Evolutionary conservation across 64 coral and sea anemone species (phyloP).

Genomic region (Trachythela sp.): DNA sequence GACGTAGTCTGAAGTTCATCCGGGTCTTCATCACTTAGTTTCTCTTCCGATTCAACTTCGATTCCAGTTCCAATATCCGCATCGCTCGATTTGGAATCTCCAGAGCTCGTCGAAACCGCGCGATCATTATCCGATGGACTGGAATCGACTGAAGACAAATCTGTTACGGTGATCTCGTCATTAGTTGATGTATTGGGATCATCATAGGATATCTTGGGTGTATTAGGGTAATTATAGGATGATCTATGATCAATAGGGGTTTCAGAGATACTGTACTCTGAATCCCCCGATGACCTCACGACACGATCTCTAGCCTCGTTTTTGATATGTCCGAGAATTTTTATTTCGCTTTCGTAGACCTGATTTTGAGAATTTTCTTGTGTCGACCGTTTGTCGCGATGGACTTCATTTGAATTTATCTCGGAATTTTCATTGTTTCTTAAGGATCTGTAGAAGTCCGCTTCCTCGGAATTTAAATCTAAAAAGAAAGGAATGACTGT

Average conservation of each 20-base stretch:
- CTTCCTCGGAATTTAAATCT: background rate
- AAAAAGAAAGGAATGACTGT: background rate
- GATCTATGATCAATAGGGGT: background rate
- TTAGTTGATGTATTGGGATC: background rate
- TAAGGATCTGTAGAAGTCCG: background rate
- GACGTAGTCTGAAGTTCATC: background rate
- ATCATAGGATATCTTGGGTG: background rate
- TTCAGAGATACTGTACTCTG: background rate
- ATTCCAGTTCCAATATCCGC: background rate
- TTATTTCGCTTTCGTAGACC: background rate
- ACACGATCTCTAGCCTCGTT: background rate
- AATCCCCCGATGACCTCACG: background rate
- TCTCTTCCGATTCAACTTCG: slow-evolving; percentile 17
- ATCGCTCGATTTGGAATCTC: background rate
- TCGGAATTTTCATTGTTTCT: background rate
- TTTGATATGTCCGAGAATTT: background rate
- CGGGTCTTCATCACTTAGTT: background rate
- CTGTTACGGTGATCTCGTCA: background rate
- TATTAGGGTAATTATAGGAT: background rate
- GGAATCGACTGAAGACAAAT: background rate
- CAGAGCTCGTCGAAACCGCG: background rate
- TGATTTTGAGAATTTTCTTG: background rate
- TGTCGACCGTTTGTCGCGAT: background rate
- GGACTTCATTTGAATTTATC: background rate
- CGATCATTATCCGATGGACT: background rate